Conservation (phyloP, 2,113 vertebrate genomes). For the Forbesichthys papilliferus region DNA sequence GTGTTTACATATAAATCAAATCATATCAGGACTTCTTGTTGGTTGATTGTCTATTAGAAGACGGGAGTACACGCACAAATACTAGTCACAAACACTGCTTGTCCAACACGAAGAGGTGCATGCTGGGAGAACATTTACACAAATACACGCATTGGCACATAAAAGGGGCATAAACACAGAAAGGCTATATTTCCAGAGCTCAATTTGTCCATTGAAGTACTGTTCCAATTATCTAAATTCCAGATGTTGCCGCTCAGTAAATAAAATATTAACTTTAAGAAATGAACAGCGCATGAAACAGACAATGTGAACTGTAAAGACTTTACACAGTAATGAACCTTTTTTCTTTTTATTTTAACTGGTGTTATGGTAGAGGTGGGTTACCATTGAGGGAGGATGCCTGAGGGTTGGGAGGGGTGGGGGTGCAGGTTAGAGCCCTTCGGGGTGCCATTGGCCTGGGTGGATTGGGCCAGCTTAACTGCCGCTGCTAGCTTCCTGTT, state of each 20-base stretch:
- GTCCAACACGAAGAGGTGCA: conserved; percentile 48
- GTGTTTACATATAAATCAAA: background rate
- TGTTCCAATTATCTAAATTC: background rate
- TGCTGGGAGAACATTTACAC: conserved; percentile 62
- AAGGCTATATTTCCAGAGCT: conserved; percentile 13
- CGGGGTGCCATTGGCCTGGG: conserved; percentile 92
- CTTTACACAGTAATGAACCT: background rate
- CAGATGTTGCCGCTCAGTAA: background rate
- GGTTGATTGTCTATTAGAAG: conserved; percentile 16
- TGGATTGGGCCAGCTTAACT: conserved; percentile 93
- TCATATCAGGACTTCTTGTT: conserved; percentile 15
- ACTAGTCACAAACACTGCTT: conserved; percentile 46
- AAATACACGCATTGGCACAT: conserved; percentile 40
- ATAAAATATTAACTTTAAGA: background rate
- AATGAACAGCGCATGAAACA: background rate
- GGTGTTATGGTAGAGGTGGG: conserved; percentile 47
- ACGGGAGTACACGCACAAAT: conserved; percentile 28
- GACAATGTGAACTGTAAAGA: conserved; percentile 11
- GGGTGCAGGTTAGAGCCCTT: conserved; percentile 86
- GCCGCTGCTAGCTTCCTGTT: conserved; percentile 97
- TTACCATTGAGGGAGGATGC: conserved; percentile 95
- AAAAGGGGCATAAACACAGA: conserved; percentile 41
- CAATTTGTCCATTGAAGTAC: conserved; percentile 8
- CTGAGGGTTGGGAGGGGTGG: conserved; percentile 84
- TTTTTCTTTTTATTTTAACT: background rate